Evolutionary conservation across 2,888 invertebrate species (phyloP).

Genomic region (Eupelmus urozonus): DNA sequence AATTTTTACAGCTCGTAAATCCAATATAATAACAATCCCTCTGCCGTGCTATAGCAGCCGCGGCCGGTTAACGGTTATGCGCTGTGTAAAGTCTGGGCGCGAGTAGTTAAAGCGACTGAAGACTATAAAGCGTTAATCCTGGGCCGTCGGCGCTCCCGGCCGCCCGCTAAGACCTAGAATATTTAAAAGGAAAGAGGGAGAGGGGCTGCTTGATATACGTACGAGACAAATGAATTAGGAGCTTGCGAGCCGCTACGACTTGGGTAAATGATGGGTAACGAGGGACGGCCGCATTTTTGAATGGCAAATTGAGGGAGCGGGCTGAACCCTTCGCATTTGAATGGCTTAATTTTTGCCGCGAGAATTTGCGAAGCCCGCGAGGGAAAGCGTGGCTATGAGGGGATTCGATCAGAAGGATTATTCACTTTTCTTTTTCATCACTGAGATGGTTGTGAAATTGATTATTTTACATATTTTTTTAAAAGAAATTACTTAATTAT

Average conservation of each 20-base stretch:
- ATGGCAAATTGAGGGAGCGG: slow-evolving; percentile 66
- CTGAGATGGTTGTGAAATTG: too few species aligned
- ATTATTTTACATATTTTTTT: too few species aligned
- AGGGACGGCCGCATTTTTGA: slow-evolving; percentile 66
- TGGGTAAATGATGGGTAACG: slow-evolving; percentile 66
- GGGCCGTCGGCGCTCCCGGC: slow-evolving; percentile 27
- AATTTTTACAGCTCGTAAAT: slow-evolving; percentile 35
- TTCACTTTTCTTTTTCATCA: too few species aligned
- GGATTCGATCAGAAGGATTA: too few species aligned
- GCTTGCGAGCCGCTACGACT: slow-evolving; percentile 57
- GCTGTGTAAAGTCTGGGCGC: slow-evolving; percentile 50
- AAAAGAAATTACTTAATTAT: too few species aligned
- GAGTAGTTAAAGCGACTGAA: slow-evolving; percentile 55
- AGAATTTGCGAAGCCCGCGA: too few species aligned
- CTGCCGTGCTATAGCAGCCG: slow-evolving; percentile 14
- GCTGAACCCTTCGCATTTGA: slow-evolving; percentile 66
- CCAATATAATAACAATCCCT: slow-evolving; percentile 36
- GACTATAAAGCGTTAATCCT: slow-evolving; percentile 58
- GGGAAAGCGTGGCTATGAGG: too few species aligned
- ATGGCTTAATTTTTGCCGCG: slow-evolving; percentile 65
- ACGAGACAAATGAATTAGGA: slow-evolving; percentile 66
- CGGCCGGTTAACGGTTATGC: slow-evolving; percentile 48
- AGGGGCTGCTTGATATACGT: slow-evolving; percentile 23
- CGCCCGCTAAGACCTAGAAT: slow-evolving; percentile 60
- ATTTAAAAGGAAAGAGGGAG: slow-evolving; percentile 60